A percentile compares a stretch with the other conserved stretches of the same genome.
Evolutionary conservation across 2,797 vertebrate genomes (phyloP).

Genomic region (Smutsia gigantea): DNA sequence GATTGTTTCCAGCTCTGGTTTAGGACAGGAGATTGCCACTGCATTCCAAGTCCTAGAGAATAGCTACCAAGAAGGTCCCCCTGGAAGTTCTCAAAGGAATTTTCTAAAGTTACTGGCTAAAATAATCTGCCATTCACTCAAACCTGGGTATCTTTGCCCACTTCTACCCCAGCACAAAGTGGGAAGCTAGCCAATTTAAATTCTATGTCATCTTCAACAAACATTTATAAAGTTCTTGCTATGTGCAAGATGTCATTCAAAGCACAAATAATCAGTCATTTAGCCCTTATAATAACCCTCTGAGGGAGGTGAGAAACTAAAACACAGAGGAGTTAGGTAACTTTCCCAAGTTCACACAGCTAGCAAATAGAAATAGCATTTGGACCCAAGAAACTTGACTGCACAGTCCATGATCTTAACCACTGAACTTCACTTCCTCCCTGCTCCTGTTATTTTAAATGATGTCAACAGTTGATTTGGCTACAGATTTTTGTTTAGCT

Average conservation of each 20-base stretch:
- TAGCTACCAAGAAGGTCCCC: neutral
- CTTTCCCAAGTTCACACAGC: conserved; percentile 29
- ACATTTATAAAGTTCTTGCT: conserved; percentile 42
- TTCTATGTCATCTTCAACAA: conserved; percentile 49
- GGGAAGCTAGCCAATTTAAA: conserved; percentile 14
- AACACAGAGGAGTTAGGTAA: conserved; percentile 21
- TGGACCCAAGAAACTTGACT: conserved; percentile 11
- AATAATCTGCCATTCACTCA: neutral
- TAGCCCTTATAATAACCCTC: neutral
- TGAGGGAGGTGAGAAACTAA: conserved; percentile 22
- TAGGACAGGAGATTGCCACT: neutral
- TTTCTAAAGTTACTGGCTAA: conserved; percentile 23
- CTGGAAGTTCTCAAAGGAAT: conserved; percentile 62
- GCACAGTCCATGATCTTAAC: neutral
- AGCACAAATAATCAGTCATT: conserved; percentile 7
- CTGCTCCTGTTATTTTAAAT: conserved; percentile 39
- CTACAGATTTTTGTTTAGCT: conserved; percentile 47
- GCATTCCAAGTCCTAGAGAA: neutral
- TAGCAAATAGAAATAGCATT: conserved; percentile 12
- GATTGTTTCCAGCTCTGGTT: conserved; percentile 14
- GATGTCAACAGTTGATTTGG: conserved; percentile 47
- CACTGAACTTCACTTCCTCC: neutral
- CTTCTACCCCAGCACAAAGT: conserved; percentile 34
- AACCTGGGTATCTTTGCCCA: neutral
- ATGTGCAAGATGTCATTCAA: neutral